Base-by-base conservation (phyloP, 1,140 invertebrate species). In the Elysia chlorotica region DNA sequence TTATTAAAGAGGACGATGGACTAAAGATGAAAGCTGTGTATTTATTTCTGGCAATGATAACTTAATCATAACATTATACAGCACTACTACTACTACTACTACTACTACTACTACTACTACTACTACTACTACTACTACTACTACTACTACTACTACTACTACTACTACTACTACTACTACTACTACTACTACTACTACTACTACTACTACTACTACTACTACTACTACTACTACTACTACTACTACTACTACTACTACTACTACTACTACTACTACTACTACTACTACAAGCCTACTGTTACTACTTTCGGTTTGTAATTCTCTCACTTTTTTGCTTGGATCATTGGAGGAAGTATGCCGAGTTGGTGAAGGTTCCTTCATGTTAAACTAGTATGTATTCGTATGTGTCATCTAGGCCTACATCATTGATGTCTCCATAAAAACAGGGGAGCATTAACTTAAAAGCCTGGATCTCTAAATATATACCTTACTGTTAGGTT, bases 161-260 rank as follows among this genome's bases (percentile, higher is more conserved):
- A 65, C 63, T 65, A 65, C 63, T 67, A 48, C 38, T 67, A 67
- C 65, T 41, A 67, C 36, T 67, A 67, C 25, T 41, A 63, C 28
- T 6, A 31, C 6, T 63, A 63, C 28, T 63, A 33, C 28, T 63
- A 33, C 61, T 63, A 33, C 61, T 63, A 63, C 6, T 63, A 63
- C 28, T 63, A 63, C 61, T 14, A 31, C n/a, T 31, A 63, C 28
- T 63, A 63, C 10, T 6, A 63, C 28, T 63, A 30, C 28, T 30
- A 33, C 28, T 6, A 33, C 6, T 63, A 31, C 28, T 63, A 63
- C 33, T 14, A 63, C 28, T 63, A 63, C 28, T 63, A 63, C 6
- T 63, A 63, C 61, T 14, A 31, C 28, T 63, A 31, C 6, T 63
- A 63, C 61, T 30, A 63, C 10, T 63, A 35, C 28, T 63, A 35